Conservation (phyloP, 2,113 vertebrate species). For the Formicarius rufipectus region DNA sequence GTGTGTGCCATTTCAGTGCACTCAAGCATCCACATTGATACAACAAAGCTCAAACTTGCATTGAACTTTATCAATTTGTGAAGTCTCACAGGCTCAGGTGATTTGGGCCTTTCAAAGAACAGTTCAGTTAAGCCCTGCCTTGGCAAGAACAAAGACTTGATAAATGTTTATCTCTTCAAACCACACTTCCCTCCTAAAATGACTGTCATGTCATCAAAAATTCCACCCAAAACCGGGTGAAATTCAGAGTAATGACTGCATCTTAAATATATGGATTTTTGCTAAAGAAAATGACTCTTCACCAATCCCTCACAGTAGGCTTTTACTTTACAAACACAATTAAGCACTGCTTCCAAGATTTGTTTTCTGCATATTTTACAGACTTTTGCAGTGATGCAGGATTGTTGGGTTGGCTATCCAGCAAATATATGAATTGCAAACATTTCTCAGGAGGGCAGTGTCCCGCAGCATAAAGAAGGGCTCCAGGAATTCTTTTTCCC, state of each 20-base stretch:
- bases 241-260: neutral
- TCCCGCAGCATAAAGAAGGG: neutral
- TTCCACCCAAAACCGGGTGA: neutral
- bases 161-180: constrained; percentile 39
- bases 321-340: neutral
- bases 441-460: neutral
- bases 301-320: neutral
- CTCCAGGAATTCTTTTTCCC: neutral
- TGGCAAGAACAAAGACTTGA: neutral
- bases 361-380: neutral
- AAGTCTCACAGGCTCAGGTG: constrained; percentile 2
- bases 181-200: constrained; percentile 2
- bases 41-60: neutral
- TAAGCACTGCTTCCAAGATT: neutral
- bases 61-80: constrained; percentile 8
- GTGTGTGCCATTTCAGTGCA: neutral
- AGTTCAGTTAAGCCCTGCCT: neutral
- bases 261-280: neutral
- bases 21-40: neutral
- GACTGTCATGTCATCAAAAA: neutral
- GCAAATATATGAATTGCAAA: neutral
- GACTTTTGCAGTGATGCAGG: neutral
- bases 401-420: neutral
- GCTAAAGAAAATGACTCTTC: neutral
- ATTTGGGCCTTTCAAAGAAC: neutral